phyloP scores from a whole-genome alignment of 37 sponge, comb jelly and placozoan species.

The Cliona cf. orientalis region DNA sequence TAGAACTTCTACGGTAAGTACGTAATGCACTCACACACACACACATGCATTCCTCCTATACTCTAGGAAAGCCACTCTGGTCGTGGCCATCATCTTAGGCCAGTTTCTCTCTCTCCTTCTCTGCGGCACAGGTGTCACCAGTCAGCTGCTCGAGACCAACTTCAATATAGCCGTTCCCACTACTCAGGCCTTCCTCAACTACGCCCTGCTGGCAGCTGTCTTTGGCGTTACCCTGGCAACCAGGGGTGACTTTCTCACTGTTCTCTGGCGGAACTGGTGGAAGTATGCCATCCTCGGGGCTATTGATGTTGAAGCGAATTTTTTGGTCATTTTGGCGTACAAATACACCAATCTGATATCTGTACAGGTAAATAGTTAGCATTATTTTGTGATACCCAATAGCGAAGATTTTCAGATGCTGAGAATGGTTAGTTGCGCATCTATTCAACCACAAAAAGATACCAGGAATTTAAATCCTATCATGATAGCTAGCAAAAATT shows the following conservation, averaged over 20 bases:
- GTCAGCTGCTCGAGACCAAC: constrained; percentile 44
- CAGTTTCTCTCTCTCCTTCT: constrained; percentile 71
- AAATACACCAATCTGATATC: constrained; percentile 90
- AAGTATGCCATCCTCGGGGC: constrained; percentile 73
- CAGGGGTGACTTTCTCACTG: constrained; percentile 38
- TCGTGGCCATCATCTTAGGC: constrained; percentile 21
- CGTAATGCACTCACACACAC: too few relatives aligned
- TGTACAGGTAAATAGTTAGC: constrained; percentile 77
- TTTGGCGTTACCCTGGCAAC: constrained; percentile 58
- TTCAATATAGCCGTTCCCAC: constrained; percentile 59
- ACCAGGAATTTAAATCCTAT: too few relatives aligned
- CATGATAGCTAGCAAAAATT: too few relatives aligned
- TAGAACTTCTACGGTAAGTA: too few relatives aligned
- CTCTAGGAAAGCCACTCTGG: constrained; percentile 1
- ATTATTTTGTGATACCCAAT: background rate
- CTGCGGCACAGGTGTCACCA: constrained; percentile 76
- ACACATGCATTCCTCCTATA: too few relatives aligned
- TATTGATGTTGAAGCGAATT: constrained; percentile 87
- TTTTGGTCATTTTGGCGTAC: constrained; percentile 73
- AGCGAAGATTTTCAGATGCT: background rate
- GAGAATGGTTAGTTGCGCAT: too few relatives aligned
- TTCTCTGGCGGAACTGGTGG: constrained; percentile 75
- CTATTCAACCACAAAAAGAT: background rate
- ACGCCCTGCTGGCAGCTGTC: constrained; percentile 52
- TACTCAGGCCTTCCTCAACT: constrained; percentile 70